A percentile compares a stretch with the other conserved stretches of the same genome.
Evolutionary conservation across 2,797 vertebrate species (phyloP).

Genomic region (Carcharodon carcharias): DNA sequence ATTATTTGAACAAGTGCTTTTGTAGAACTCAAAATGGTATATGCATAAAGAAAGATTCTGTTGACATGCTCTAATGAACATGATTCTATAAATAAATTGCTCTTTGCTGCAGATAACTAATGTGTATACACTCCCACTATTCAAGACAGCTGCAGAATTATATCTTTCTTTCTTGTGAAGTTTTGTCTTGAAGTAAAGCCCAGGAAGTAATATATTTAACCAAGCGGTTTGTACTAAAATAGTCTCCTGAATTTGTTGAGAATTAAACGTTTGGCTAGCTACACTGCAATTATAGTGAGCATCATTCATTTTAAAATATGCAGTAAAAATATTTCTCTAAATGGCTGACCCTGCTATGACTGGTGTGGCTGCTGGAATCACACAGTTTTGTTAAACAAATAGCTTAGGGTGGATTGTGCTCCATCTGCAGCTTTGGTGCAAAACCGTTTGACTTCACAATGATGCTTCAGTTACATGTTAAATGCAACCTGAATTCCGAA

Average conservation of each 20-base stretch:
- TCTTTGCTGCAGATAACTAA: neutral
- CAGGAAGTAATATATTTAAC: neutral
- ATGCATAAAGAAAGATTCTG: neutral
- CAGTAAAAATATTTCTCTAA: neutral
- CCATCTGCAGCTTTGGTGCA: neutral
- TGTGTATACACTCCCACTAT: neutral
- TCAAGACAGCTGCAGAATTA: conserved; percentile 8
- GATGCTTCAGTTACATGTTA: neutral
- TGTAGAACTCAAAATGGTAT: neutral
- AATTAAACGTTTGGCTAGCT: neutral
- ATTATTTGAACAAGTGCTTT: neutral
- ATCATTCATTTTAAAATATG: neutral
- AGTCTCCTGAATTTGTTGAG: neutral
- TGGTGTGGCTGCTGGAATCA: neutral
- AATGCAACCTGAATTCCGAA: neutral
- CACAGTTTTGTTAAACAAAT: neutral
- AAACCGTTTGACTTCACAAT: neutral
- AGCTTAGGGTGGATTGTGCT: neutral
- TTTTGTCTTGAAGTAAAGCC: neutral
- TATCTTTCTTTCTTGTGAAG: neutral
- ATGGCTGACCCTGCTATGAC: neutral
- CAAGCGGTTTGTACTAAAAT: neutral
- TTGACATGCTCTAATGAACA: neutral
- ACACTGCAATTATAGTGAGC: neutral
- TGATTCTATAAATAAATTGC: neutral